A percentile compares a stretch with the other conserved stretches of the same genome.
These are phyloP conservation scores for Eristalis intricaria DNA, from an alignment of 2,888 invertebrate species.

Conservation along the genomic window DNA sequence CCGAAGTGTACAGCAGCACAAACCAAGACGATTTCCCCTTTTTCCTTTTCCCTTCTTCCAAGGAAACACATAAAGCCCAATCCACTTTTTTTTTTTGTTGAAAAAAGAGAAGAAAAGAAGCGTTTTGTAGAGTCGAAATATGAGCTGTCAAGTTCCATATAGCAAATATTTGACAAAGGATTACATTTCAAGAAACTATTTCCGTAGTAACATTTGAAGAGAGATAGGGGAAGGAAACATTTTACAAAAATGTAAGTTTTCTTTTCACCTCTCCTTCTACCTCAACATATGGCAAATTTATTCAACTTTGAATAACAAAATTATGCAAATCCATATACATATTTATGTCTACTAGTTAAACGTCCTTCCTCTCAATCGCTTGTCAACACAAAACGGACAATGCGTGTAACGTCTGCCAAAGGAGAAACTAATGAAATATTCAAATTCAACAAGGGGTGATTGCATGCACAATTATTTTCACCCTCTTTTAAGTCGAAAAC, in stretches of 20 bases:
- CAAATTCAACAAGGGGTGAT: background rate
- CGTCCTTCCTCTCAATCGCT: background rate
- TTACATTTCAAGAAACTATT: background rate
- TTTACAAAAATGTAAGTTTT: background rate
- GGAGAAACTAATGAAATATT: background rate
- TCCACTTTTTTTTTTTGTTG: no score
- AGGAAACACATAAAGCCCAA: no score
- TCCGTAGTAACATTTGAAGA: background rate
- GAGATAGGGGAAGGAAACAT: background rate
- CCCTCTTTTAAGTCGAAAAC: background rate
- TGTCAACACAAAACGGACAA: background rate
- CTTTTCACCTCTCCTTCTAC: background rate
- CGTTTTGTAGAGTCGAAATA: no score
- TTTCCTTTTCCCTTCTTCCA: no score
- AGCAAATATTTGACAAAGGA: background rate
- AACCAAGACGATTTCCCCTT: no score
- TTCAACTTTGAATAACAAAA: background rate
- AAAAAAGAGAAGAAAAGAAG: no score
- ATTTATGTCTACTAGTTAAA: background rate
- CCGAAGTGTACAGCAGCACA: no score
- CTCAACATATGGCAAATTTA: conserved; percentile 1
- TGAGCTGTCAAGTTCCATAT: no score
- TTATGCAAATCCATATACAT: conserved; percentile 6
- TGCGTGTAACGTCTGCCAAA: background rate
- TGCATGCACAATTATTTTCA: background rate